A percentile compares a stretch with the other conserved stretches of the same genome.
These are phyloP conservation scores for Episyrphus balteatus DNA, from an alignment of 1,140 invertebrate species.

Conservation along the genomic window DNA sequence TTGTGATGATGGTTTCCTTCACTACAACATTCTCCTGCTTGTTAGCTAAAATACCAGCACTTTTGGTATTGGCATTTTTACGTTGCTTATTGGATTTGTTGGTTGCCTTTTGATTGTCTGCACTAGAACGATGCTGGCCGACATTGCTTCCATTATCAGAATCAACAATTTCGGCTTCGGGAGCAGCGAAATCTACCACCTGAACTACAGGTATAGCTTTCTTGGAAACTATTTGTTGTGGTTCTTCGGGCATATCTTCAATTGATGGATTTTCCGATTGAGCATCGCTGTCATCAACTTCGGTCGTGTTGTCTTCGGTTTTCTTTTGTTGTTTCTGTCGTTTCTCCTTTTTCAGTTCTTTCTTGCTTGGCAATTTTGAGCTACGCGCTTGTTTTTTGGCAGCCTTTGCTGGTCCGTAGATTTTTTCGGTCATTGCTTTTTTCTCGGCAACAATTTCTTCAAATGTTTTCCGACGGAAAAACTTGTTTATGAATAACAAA, in stretches of 20 bases:
- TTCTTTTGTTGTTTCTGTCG: slow-evolving; percentile 24
- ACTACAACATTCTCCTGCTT: slow-evolving; percentile 46
- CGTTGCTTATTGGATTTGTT: slow-evolving; percentile 41
- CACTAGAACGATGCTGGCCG: background rate
- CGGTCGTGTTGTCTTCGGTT: slow-evolving; percentile 16
- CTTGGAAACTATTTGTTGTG: background rate
- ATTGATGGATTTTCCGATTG: slow-evolving; percentile 28
- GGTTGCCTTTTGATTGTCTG: slow-evolving; percentile 17
- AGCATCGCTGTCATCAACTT: slow-evolving; percentile 32
- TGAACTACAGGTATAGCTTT: background rate
- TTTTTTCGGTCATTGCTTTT: slow-evolving; percentile 27
- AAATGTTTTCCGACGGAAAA: slow-evolving; percentile 32
- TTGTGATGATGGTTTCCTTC: slow-evolving; percentile 14
- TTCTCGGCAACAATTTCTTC: slow-evolving; percentile 34
- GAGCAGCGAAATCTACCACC: background rate
- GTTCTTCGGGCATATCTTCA: slow-evolving; percentile 9
- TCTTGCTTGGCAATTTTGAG: slow-evolving; percentile 9
- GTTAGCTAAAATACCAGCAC: slow-evolving; percentile 46
- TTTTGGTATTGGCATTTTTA: slow-evolving; percentile 14
- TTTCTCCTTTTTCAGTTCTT: slow-evolving; percentile 32
- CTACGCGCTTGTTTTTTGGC: slow-evolving; percentile 19
- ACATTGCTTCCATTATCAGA: background rate
- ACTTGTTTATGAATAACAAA: slow-evolving; percentile 33
- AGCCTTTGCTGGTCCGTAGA: slow-evolving; percentile 22
- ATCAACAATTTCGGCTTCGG: background rate